Base-by-base conservation (phyloP, 2,113 vertebrate genomes). In the Aleadryas rufinucha region DNA sequence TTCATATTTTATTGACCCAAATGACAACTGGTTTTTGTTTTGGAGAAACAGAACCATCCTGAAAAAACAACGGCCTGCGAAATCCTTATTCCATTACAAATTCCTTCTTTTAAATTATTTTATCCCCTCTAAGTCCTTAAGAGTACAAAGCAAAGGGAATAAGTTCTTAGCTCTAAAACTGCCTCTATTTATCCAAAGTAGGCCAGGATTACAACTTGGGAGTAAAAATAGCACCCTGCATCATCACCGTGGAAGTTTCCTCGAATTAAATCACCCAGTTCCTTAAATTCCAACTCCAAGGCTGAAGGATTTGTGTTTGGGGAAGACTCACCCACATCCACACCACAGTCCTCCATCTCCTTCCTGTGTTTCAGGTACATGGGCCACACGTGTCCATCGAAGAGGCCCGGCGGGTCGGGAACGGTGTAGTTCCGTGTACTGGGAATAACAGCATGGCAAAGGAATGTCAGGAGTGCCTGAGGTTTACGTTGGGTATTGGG, bases 311-410 rank as follows among this genome's bases (percentile, higher is more conserved):
- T 8, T 9, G 54, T 54, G 11, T 15, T 16, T 16, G 21, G 35
- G 50, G 54, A 22, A 1, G 39, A 19, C 99, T 98, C 91, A 99
- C 99, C 98, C 14, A 99, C 98, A 47, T 99, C 98, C 84, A 99
- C 98, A 2, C 78, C 95, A 0, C 66, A 63, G 17, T 96, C 93
- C 87, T 99, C 99, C 99, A 99, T 99, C 93, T 98, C 98, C 23
- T 95, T 97, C 95, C 98, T 98, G 89, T 99, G 99, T 42, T 99
- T 99, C 37, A 98, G 70, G 85, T 99, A 99, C 99, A 99, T 99
- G 96, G 99, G 99, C 99, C 99, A 99, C 41, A 99, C 99, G 0
- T 99, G 99, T 27, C 99, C 99, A 0, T 99, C 98, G 1, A 99
- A 99, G 81, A 99, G 99, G 59, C 99, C 99, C 0, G 99, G 99